A percentile compares a stretch with the other conserved stretches of the same genome.
Evolutionary conservation across 2,797 vertebrate genomes (phyloP).

Genomic region (Enteromius mattozi): DNA sequence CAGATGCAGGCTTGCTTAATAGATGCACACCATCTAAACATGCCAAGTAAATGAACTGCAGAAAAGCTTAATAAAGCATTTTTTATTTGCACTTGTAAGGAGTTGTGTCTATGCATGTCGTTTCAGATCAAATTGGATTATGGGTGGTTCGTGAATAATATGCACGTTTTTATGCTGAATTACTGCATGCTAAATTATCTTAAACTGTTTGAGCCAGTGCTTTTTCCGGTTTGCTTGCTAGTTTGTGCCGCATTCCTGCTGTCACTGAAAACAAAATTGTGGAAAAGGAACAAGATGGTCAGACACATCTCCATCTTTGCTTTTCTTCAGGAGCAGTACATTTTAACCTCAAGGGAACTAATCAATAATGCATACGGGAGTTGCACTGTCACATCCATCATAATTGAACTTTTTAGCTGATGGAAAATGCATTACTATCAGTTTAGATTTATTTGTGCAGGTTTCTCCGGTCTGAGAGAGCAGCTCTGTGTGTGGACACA

Average conservation of each 20-base stretch:
- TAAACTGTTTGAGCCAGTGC: background rate
- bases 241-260: background rate
- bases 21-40: background rate
- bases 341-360: conserved; percentile 48
- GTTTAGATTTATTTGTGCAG: conserved; percentile 51
- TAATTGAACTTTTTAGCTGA: conserved; percentile 53
- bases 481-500: conserved; percentile 22
- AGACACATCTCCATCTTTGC: conserved; percentile 19
- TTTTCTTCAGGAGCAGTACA: conserved; percentile 7
- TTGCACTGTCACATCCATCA: conserved; percentile 66
- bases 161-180: background rate
- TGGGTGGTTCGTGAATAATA: background rate
- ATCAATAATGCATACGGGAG: conserved; percentile 51
- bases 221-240: conserved; percentile 1
- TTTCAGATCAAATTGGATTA: background rate
- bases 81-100: background rate
- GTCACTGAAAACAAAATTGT: background rate
- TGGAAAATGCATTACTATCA: conserved; percentile 48
- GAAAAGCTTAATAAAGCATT: background rate
- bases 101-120: background rate
- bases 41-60: background rate
- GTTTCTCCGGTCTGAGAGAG: conserved; percentile 24
- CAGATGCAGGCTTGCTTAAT: too few relatives aligned
- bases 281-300: conserved; percentile 19
- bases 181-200: background rate